Percentiles rank a stretch among this genome's conserved stretches.
Conservation (phyloP, 2,888 invertebrate species). For the Caenorhabditis sp. region DNA sequence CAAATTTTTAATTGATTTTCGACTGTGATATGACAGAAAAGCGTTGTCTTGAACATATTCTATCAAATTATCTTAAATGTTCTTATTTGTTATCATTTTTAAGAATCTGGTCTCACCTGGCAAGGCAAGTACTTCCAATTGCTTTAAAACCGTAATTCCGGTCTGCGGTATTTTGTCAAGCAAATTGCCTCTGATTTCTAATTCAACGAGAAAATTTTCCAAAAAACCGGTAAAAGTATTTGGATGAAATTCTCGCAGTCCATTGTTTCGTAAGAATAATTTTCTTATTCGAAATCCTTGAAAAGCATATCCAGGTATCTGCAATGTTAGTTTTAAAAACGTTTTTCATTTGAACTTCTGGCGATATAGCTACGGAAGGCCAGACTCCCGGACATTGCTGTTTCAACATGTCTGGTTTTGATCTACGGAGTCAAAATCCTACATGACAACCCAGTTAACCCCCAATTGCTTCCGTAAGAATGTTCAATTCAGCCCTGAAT, state of each 20-base stretch:
- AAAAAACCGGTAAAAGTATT: constrained; percentile 70
- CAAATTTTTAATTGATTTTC: constrained; percentile 61
- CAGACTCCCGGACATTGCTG: too few relatives aligned
- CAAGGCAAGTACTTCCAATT: constrained; percentile 44
- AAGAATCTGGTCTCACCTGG: too few relatives aligned
- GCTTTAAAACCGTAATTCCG: constrained; percentile 59
- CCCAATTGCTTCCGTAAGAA: too few relatives aligned
- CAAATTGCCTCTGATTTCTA: constrained; percentile 72
- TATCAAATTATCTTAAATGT: constrained; percentile 70
- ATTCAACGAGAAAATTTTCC: constrained; percentile 64
- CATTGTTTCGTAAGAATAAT: constrained; percentile 72
- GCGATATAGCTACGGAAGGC: too few relatives aligned
- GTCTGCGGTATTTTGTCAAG: constrained; percentile 66
- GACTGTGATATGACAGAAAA: constrained; percentile 70
- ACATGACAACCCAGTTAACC: too few relatives aligned
- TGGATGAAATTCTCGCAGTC: constrained; percentile 66
- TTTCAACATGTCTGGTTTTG: too few relatives aligned
- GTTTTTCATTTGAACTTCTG: too few relatives aligned
- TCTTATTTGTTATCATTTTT: not conserved
- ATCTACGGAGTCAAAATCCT: too few relatives aligned
- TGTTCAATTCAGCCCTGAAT: too few relatives aligned
- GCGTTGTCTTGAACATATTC: constrained; percentile 66
- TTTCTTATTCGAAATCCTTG: constrained; percentile 69
- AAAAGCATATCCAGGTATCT: constrained; percentile 73
- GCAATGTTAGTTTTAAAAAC: constrained; percentile 14